phyloP scores from a whole-genome alignment of 2,113 vertebrate genomes.

The Falco punctatus region DNA sequence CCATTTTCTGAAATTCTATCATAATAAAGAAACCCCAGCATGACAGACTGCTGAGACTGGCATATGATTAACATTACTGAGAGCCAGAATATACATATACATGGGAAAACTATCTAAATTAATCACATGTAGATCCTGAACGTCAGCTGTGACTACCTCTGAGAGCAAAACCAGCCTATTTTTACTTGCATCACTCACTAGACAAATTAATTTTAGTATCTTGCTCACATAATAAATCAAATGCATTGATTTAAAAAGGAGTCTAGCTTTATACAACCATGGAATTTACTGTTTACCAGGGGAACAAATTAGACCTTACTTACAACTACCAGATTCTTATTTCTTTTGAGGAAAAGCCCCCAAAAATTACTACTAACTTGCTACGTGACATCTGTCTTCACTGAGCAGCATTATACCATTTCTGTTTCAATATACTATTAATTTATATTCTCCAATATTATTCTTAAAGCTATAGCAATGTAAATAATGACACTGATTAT shows the following conservation, averaged over 20 bases:
- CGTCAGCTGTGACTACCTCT: background rate
- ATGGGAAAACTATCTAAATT: background rate
- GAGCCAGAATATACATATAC: background rate
- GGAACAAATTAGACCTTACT: background rate
- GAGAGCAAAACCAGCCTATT: slow-evolving; percentile 9
- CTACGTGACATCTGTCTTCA: background rate
- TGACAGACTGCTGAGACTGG: background rate
- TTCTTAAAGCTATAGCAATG: background rate
- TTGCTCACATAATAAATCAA: slow-evolving; percentile 10
- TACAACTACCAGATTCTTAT: background rate
- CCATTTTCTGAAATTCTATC: background rate
- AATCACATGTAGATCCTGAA: background rate
- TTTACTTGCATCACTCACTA: slow-evolving; percentile 1
- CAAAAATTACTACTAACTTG: background rate
- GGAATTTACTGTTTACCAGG: background rate
- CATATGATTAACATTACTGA: background rate
- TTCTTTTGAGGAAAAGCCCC: background rate
- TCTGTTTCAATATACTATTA: background rate
- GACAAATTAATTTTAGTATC: slow-evolving; percentile 3
- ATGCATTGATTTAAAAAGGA: background rate
- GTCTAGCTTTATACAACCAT: background rate
- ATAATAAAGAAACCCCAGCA: background rate
- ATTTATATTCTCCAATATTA: background rate
- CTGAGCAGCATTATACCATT: background rate
- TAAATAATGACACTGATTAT: background rate